Evolutionary conservation across 2,113 vertebrate species (phyloP).

Genomic region (Triplophysa dalaica): DNA sequence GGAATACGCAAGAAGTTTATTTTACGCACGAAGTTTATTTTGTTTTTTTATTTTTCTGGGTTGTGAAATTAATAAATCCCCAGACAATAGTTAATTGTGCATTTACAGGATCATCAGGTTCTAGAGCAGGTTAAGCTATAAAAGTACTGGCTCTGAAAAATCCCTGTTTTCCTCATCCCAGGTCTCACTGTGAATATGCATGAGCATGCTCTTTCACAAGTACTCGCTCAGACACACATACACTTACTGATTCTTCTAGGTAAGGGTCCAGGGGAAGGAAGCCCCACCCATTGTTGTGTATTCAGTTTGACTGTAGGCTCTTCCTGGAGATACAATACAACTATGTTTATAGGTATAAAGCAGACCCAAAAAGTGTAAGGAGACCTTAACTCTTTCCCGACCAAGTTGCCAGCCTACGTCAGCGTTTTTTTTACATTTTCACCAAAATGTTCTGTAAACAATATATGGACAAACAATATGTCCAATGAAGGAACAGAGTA

Average conservation of each 20-base stretch:
- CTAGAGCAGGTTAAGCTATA: not conserved
- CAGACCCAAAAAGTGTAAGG: constrained; percentile 22
- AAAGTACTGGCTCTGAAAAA: not conserved
- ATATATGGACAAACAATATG: too few relatives aligned
- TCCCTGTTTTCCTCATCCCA: not conserved
- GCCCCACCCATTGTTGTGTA: constrained; percentile 57
- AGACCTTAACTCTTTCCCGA: not conserved
- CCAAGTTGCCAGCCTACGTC: too few relatives aligned
- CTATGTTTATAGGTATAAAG: constrained; percentile 18
- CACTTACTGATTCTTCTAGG: constrained; percentile 44
- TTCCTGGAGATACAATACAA: constrained; percentile 51
- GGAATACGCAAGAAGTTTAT: too few relatives aligned
- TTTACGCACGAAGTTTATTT: too few relatives aligned
- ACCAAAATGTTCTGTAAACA: too few relatives aligned
- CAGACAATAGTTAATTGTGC: not conserved
- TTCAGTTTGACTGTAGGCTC: constrained; percentile 42
- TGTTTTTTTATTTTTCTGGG: not conserved
- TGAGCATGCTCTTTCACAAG: not conserved
- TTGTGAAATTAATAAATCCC: not conserved
- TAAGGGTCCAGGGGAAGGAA: constrained; percentile 56
- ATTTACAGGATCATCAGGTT: not conserved
- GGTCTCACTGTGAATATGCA: constrained; percentile 6
- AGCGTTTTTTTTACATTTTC: too few relatives aligned
- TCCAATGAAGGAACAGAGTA: too few relatives aligned
- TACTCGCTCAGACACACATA: not conserved